Evolutionary conservation across 2,797 vertebrate genomes (phyloP).

Genomic region (Brachyrhaphis roseni): DNA sequence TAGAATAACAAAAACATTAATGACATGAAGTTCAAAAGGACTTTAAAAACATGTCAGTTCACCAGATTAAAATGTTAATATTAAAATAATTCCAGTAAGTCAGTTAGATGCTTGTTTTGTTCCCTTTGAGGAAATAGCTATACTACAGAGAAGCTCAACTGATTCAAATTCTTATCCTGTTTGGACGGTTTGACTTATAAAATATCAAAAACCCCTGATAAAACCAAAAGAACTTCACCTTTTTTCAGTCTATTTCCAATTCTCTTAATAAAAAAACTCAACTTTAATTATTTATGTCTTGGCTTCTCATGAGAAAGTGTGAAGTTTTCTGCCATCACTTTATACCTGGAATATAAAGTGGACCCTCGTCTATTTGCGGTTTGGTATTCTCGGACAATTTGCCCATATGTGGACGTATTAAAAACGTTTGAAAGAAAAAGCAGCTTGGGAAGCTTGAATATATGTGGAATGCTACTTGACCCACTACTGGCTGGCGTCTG

Average conservation of each 20-base stretch:
- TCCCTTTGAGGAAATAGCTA: background rate
- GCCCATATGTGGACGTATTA: too few relatives aligned
- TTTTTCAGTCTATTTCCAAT: background rate
- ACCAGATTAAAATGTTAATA: background rate
- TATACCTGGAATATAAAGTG: too few relatives aligned
- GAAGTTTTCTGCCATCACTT: too few relatives aligned
- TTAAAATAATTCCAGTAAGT: background rate
- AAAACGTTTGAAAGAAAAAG: too few relatives aligned
- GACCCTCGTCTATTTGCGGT: background rate
- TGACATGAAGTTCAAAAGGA: slow-evolving; percentile 28
- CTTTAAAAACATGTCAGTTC: background rate
- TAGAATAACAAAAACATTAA: slow-evolving; percentile 40
- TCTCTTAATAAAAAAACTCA: background rate
- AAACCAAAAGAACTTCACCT: background rate
- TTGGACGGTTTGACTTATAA: too few relatives aligned
- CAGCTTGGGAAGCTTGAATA: too few relatives aligned
- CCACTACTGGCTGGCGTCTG: background rate
- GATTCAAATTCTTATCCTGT: too few relatives aligned
- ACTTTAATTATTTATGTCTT: background rate
- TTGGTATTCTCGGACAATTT: background rate
- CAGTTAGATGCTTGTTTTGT: background rate
- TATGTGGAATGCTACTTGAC: too few relatives aligned
- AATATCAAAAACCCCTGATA: background rate
- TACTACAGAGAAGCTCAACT: too few relatives aligned
- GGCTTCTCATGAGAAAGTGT: background rate